Evolutionary conservation across 2,797 vertebrate genomes (phyloP), one percentile per base, ranked within the genome.

Genomic region (Otus scops): DNA sequence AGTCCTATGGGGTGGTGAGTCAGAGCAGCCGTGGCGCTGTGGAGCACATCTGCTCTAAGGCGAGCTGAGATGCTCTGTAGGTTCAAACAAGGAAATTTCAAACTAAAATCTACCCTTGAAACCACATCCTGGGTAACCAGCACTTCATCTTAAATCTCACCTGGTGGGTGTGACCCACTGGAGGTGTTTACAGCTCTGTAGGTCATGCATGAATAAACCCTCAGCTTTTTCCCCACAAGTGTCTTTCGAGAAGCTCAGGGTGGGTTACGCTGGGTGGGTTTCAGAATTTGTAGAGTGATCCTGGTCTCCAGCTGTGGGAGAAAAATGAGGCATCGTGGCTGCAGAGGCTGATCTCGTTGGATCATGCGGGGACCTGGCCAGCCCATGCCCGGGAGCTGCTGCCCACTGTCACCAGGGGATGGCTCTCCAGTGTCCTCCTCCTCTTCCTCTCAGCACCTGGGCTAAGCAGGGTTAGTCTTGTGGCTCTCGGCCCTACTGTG

Each of bases 361-460:
- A 12, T 61, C 32, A 9, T 1, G 9, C 0, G 0, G 26, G 19
- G n/a, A 34, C 19, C 5, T 15, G 39, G 18, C 11, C 68, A 79
- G 48, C 18, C 27, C 21, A 7, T 10, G 7, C 15, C 26, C 34
- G 16, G 28, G 23, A 75, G 24, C 7, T 36, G 41, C 27, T 88
- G 57, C 41, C 24, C 23, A 10, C 30, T 32, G 45, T 24, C 45
- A 59, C 21, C 50, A 34, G 8, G 11, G 36, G 28, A 34, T 39
- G 65, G 11, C 26, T 75, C 11, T 15, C 21, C 19, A 23, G 21
- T 30, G 20, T 56, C n/a, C 28, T 45, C 38, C 19, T 76, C 6
- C 32, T 68, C 6, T 41, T 47, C 43, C 59, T 71, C 41, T 38
- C 4, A 4, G 28, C 45, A 71, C 22, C 50, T 34, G 4, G 13